A percentile compares a stretch with the other conserved stretches of the same genome.
These are phyloP conservation scores for Chlorodrepanis virens DNA, from an alignment of 2,113 vertebrate genomes.

Conservation along the genomic window DNA sequence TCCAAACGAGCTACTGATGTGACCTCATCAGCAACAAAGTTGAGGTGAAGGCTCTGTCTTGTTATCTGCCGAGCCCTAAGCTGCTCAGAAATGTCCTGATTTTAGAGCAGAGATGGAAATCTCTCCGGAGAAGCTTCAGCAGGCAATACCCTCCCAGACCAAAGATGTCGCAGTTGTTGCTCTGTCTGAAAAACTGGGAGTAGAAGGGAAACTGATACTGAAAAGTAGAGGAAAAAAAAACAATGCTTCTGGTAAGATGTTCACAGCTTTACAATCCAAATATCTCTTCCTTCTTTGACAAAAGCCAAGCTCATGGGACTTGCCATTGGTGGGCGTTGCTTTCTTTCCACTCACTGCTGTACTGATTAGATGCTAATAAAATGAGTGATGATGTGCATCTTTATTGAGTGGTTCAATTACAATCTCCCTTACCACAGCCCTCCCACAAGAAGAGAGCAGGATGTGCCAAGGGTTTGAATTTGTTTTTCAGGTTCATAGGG, in stretches of 20 bases:
- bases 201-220: background rate
- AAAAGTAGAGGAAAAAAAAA: background rate
- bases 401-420: background rate
- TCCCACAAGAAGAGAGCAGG: background rate
- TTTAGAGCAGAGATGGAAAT: background rate
- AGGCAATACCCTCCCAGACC: background rate
- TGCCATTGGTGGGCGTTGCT: background rate
- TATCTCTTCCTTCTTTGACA: background rate
- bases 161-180: background rate
- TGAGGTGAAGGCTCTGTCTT: background rate
- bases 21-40: background rate
- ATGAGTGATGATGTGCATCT: background rate
- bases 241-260: background rate
- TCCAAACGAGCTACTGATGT: background rate
- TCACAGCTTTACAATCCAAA: background rate
- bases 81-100: background rate
- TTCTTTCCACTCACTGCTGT: background rate
- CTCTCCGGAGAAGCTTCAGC: background rate
- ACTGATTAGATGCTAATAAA: conserved; percentile 22
- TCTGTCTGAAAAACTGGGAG: background rate
- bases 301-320: background rate
- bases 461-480: background rate
- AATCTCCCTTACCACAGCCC: background rate
- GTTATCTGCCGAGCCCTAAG: background rate
- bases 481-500: background rate